Conservation (phyloP, 2,888 invertebrate species). For the Criorhina ranunculi region DNA sequence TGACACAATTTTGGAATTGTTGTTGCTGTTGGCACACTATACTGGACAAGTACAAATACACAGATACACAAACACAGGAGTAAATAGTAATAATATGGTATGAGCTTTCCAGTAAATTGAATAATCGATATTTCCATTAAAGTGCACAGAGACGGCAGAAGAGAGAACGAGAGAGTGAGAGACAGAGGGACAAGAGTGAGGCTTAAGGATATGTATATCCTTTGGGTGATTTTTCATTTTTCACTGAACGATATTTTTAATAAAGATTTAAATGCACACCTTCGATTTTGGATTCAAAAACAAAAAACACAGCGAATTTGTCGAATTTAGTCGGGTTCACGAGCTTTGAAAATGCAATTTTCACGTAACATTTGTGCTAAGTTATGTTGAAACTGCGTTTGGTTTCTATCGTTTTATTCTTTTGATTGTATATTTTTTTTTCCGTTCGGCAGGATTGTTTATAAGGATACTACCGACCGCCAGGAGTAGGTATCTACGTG, state of each 20-base stretch:
- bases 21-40: constrained; percentile 29
- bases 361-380: constrained; percentile 80
- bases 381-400: constrained; percentile 72
- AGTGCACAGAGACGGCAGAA: constrained; percentile 48
- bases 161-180: constrained; percentile 16
- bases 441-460: constrained; percentile 64
- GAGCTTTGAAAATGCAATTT: constrained; percentile 78
- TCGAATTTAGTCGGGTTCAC: constrained; percentile 80
- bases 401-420: constrained; percentile 48
- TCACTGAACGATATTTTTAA: constrained; percentile 37
- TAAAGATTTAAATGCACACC: constrained; percentile 64
- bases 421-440: constrained; percentile 41
- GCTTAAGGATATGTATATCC: constrained; percentile 54
- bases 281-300: constrained; percentile 37
- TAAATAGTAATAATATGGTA: constrained; percentile 63
- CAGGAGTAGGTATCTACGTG: constrained; percentile 80
- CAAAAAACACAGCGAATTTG: constrained; percentile 31
- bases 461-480: constrained; percentile 77
- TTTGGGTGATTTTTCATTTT: constrained; percentile 61
- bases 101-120: constrained; percentile 67
- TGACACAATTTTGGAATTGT: constrained; percentile 51
- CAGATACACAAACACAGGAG: constrained; percentile 26
- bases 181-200: constrained; percentile 18
- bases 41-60: constrained; percentile 30
- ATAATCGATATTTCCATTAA: constrained; percentile 75